These are phyloP conservation scores for Pristionchus arcanus DNA, from an alignment of 2,888 invertebrate genomes.

Conservation along the genomic window DNA sequence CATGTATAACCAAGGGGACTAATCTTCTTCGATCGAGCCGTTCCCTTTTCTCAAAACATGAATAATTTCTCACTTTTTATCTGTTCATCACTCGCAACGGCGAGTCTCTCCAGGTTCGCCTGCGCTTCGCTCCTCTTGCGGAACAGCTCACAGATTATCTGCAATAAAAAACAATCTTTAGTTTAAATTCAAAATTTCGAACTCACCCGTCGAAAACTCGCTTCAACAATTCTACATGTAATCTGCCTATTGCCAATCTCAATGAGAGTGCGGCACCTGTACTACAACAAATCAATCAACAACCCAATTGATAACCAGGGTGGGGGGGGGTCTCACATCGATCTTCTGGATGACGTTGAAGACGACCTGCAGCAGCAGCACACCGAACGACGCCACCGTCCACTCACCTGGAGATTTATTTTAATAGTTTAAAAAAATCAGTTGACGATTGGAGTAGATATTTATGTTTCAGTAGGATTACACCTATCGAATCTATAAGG, in stretches of 20 bases:
- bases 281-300: not conserved
- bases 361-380: constrained; percentile 82
- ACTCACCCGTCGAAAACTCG: not conserved
- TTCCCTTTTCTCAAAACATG: not conserved
- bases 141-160: constrained; percentile 47
- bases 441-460: not conserved
- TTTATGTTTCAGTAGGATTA: too few relatives aligned
- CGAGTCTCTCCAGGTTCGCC: constrained; percentile 81
- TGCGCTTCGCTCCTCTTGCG: constrained; percentile 45
- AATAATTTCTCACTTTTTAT: constrained; percentile 76
- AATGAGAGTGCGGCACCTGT: not conserved
- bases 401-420: constrained; percentile 61
- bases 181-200: not conserved
- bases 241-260: not conserved
- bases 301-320: not conserved
- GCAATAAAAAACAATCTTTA: not conserved
- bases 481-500: too few relatives aligned
- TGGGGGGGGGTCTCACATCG: constrained; percentile 37
- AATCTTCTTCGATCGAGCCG: not conserved
- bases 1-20: not conserved
- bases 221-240: not conserved
- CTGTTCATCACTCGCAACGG: constrained; percentile 80
- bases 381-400: constrained; percentile 70
- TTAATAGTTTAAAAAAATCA: not conserved
- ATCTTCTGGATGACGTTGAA: constrained; percentile 82